These are phyloP conservation scores for Theodoxus fluviatilis DNA, from an alignment of 2,888 invertebrate species.

Conservation along the genomic window DNA sequence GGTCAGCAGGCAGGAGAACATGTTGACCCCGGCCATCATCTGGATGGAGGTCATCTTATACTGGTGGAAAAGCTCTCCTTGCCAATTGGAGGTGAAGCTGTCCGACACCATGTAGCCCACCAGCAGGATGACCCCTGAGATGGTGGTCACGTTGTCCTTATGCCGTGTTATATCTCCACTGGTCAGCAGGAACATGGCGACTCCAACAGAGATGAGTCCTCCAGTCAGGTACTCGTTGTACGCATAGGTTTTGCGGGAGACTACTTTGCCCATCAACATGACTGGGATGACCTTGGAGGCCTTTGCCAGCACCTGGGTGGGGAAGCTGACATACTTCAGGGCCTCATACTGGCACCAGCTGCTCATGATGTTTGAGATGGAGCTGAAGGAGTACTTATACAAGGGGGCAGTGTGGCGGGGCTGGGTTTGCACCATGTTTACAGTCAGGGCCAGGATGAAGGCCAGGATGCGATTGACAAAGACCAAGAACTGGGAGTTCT, in stretches of 20 bases:
- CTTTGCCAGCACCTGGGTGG: slow-evolving; percentile 88
- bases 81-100: slow-evolving; percentile 98
- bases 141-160: slow-evolving; percentile 75
- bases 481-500: slow-evolving; percentile 95
- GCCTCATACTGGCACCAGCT: slow-evolving; percentile 99
- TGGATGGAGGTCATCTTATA: slow-evolving; percentile 83
- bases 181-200: slow-evolving; percentile 83
- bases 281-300: slow-evolving; percentile 86
- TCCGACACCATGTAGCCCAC: slow-evolving; percentile 93
- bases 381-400: slow-evolving; percentile 93
- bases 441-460: slow-evolving; percentile 51
- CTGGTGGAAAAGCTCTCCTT: slow-evolving; percentile 83
- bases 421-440: slow-evolving; percentile 46
- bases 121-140: slow-evolving; percentile 85
- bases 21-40: slow-evolving; percentile 96
- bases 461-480: slow-evolving; percentile 93
- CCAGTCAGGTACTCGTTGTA: slow-evolving; percentile 92
- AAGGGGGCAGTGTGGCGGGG: slow-evolving; percentile 79
- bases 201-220: slow-evolving; percentile 86
- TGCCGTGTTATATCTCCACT: slow-evolving; percentile 70
- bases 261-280: slow-evolving; percentile 95
- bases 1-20: slow-evolving; percentile 90
- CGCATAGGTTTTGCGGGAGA: slow-evolving; percentile 86
- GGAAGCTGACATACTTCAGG: slow-evolving; percentile 96
- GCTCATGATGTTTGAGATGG: slow-evolving; percentile 95